Base-by-base conservation (phyloP, 2,113 vertebrate species). In the Nansenia antarctica region DNA sequence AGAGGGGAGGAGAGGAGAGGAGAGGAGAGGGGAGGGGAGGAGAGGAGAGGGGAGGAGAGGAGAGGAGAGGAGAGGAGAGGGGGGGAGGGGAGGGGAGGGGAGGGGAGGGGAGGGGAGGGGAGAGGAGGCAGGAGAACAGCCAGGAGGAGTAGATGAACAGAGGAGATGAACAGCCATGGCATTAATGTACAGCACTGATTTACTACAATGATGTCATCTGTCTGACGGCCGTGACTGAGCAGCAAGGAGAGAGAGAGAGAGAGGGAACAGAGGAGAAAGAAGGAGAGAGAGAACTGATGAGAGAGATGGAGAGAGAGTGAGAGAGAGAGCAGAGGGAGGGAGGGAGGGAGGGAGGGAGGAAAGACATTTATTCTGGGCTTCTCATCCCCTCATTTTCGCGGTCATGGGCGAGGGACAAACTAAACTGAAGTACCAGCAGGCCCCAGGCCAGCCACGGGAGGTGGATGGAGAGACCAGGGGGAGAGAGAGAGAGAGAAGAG, bases 101-200 rank as follows among this genome's bases (percentile, higher is more conserved):
- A 8, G 7, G 45, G 7, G 18, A 15, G 6, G 45, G 45, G 3
- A 20, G 58, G 60, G 2, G 42, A 8, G 3, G 18, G 57, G 26
- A 32, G 14, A 42, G 18, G 14, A 37, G 27, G 31, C n/a, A n/a
- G n/a, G n/a, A n/a, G n/a, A 74, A 72, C 64, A 72, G 69, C 57
- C 66, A 2, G 64, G 66, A 77, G 73, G 70, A 83, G 87, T 85
- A 60, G 47, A 61, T 75, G 81, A 82, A 83, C 85, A 88, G 73
- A 86, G n/a, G n/a, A 60, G 47, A 61, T 75, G 81, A 82, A 83
- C 85, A 88, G 73, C n/a, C n/a, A 86, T 86, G 3, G 52, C 78
- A 69, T 82, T 74, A 85, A 89, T 84, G 61, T 72, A 69, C 39
- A 2, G 47, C 77, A 32, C 66, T 26, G 62, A 83, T 85, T 90